Evolutionary conservation across 2,888 invertebrate species (phyloP).

Genomic region (Callosobruchus maculatus): DNA sequence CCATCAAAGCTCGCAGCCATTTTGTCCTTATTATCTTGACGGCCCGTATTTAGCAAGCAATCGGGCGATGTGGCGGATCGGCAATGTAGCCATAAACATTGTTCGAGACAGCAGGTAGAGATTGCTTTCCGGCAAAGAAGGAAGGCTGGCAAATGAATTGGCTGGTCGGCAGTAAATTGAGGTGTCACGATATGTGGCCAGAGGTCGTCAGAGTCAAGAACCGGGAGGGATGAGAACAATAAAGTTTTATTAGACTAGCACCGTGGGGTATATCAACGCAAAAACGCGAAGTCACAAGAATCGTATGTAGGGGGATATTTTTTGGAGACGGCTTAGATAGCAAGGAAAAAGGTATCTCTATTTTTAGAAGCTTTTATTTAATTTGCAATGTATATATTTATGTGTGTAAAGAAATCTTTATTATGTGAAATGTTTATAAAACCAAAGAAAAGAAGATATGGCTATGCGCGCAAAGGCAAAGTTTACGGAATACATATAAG

Average conservation of each 20-base stretch:
- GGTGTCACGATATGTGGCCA: neutral
- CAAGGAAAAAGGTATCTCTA: neutral
- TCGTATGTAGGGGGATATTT: neutral
- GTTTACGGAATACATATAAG: no score
- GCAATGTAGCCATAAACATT: neutral
- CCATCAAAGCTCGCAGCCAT: no score
- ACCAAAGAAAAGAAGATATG: no score
- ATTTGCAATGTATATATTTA: no score
- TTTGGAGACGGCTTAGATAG: neutral
- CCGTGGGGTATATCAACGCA: neutral
- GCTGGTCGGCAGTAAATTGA: neutral
- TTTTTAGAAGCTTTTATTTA: no score
- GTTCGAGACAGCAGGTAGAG: neutral
- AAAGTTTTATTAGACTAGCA: neutral
- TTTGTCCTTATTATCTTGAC: neutral
- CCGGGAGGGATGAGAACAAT: neutral
- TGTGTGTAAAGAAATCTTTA: no score
- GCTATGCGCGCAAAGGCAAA: no score
- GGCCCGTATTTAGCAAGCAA: neutral
- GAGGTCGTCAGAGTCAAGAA: neutral
- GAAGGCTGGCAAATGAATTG: neutral
- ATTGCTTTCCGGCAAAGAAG: neutral
- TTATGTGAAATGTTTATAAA: no score
- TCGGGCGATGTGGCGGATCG: neutral
- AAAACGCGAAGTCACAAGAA: neutral